These are phyloP conservation scores for Galagoides demidoff DNA, from an alignment of 2,797 vertebrate genomes.

Conservation along the genomic window DNA sequence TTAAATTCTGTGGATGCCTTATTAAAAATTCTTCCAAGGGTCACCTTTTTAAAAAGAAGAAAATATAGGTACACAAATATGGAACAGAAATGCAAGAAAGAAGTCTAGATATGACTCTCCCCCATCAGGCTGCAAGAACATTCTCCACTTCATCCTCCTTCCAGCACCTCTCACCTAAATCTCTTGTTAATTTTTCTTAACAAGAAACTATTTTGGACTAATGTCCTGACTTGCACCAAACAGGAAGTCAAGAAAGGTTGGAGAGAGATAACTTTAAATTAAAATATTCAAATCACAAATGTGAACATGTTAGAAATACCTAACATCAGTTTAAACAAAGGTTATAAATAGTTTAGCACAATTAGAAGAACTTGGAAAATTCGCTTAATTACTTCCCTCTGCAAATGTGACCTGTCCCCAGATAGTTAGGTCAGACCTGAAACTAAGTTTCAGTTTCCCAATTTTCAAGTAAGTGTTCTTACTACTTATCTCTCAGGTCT, in stretches of 20 bases:
- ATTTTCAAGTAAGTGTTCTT: not conserved
- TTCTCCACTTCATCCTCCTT: not conserved
- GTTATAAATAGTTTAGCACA: not conserved
- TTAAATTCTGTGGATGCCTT: not conserved
- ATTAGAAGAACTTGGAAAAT: conserved; percentile 4
- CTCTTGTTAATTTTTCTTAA: not conserved
- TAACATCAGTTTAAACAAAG: not conserved
- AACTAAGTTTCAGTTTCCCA: not conserved
- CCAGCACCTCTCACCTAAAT: not conserved
- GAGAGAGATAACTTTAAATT: not conserved
- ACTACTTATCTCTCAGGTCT: not conserved
- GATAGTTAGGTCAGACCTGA: not conserved
- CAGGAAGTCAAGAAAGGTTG: not conserved
- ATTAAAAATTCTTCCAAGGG: not conserved
- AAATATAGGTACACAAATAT: not conserved
- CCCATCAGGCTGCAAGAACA: too few relatives aligned
- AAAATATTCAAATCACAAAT: not conserved
- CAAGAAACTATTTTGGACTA: not conserved
- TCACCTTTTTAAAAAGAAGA: not conserved
- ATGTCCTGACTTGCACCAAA: not conserved
- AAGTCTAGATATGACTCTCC: not conserved
- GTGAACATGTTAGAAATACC: not conserved
- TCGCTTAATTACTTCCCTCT: not conserved
- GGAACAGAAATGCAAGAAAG: not conserved
- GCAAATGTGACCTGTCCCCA: not conserved